Base-by-base conservation (phyloP, 2,797 vertebrate species). In the Brachymystax lenok region DNA sequence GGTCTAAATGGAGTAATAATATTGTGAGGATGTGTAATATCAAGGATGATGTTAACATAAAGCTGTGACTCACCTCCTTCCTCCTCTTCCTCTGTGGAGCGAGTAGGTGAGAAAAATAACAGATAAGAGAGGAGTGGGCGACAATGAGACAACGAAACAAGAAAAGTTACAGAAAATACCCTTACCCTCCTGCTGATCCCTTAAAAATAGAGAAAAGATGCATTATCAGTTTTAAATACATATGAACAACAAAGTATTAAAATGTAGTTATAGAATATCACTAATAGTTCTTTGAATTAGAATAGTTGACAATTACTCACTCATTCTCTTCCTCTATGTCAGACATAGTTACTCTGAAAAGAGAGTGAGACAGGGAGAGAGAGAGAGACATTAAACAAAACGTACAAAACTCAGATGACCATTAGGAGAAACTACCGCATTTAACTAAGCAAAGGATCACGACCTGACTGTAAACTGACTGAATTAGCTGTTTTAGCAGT, bases 111-210 rank as follows among this genome's bases (percentile, higher is more conserved):
- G 6, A 64, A 19, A 30, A 13, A 3, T 8, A 63, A 3, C 5
- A 28, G 16, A 24, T 4, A 8, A 64, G 3, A 3, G 27, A 28
- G 21, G 30, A 24, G 4, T 28, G n/a, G 67, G 14, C 63, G 51
- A 68, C 51, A 0, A 74, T 46, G 1, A 74, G 64, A 17, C 4
- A 33, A 16, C 10, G 1, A 17, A 0, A 59, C 46, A 66, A 35
- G 40, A 30, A 68, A 63, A 73, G 24, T 16, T 3, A 4, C 56
- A 56, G 17, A 14, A 27, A 19, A 50, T 27, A 2, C 21, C 1
- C 84, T 87, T 87, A 93, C 92, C 92, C 17, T 93, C 90, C 8
- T 75, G 85, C 69, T 88, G 90, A 8, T 74, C 82, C 75, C 92
- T 93, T 61, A 35, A 83, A 33, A 50, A 28, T 16, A 79, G 24